Conservation (phyloP, 2,797 vertebrate genomes). For the Anomalospiza imberbis region DNA sequence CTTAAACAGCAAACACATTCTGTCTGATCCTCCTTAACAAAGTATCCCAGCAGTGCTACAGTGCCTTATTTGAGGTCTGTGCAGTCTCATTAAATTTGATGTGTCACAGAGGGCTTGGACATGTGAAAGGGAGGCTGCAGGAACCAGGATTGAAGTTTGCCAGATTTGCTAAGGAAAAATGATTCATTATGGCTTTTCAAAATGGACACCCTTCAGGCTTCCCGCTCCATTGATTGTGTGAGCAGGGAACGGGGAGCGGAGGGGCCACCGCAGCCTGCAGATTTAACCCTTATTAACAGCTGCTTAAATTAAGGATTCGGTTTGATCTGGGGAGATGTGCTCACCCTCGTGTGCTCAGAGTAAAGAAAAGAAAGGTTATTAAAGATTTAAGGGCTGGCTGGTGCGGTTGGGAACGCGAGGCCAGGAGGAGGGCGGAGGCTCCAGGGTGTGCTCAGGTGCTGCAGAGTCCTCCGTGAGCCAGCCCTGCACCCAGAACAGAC, state of each 20-base stretch:
- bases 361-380: slow-evolving; percentile 42
- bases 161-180: slow-evolving; percentile 68
- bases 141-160: slow-evolving; percentile 69
- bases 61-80: slow-evolving; percentile 72
- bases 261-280: slow-evolving; percentile 50
- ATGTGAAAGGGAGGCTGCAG: slow-evolving; percentile 72
- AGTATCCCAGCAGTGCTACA: slow-evolving; percentile 62
- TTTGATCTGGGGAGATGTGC: slow-evolving; percentile 60
- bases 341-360: not conserved
- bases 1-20: slow-evolving; percentile 63
- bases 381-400: slow-evolving; percentile 53
- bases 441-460: not conserved
- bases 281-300: slow-evolving; percentile 77
- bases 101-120: slow-evolving; percentile 73
- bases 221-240: slow-evolving; percentile 54
- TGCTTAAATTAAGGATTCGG: slow-evolving; percentile 65
- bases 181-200: slow-evolving; percentile 74
- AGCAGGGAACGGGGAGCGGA: not conserved
- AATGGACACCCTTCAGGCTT: slow-evolving; percentile 73
- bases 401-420: not conserved
- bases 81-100: slow-evolving; percentile 80
- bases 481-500: not conserved
- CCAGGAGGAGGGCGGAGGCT: not conserved
- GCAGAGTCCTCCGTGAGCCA: fast-evolving
- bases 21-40: slow-evolving; percentile 75